Percentiles rank a stretch among this genome's conserved stretches.
Conservation (phyloP, 1,140 invertebrate genomes). For the Gryllus bimaculatus region DNA sequence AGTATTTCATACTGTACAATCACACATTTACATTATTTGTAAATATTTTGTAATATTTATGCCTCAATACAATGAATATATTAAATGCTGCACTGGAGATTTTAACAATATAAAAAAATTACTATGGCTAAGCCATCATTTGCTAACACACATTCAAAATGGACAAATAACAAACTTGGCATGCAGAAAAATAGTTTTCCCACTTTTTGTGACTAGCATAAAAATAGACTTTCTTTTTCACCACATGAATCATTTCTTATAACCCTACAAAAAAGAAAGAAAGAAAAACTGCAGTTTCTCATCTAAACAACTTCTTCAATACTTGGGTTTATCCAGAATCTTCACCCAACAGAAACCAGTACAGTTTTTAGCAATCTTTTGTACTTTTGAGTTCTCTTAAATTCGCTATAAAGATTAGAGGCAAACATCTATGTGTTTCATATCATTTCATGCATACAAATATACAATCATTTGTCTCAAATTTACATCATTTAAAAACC, state of each 20-base stretch:
- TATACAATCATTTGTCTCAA: conserved; percentile 8
- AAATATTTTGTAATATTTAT: background rate
- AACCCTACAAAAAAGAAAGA: conserved; percentile 1
- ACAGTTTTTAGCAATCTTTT: conserved; percentile 14
- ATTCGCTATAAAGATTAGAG: conserved; percentile 7
- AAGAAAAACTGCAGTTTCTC: background rate
- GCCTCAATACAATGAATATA: conserved; percentile 13
- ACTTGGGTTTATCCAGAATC: background rate
- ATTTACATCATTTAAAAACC: background rate
- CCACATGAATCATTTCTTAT: conserved; percentile 6
- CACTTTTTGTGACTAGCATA: conserved; percentile 18
- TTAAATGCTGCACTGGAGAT: conserved; percentile 11
- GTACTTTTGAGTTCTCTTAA: conserved; percentile 14
- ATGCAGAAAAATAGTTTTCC: conserved; percentile 17
- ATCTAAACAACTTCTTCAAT: conserved; percentile 8
- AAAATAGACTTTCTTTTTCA: conserved; percentile 16
- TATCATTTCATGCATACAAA: conserved; percentile 11
- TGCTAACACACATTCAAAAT: conserved; percentile 11
- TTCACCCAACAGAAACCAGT: conserved; percentile 8
- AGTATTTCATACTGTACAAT: conserved; percentile 16
- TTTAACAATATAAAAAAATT: conserved; percentile 18
- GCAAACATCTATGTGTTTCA: background rate
- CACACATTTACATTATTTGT: conserved; percentile 6
- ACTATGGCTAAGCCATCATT: conserved; percentile 2
- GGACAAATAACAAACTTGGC: conserved; percentile 12